Percentiles rank a stretch among this genome's conserved stretches.
Evolutionary conservation across 2,888 invertebrate species (phyloP).

Genomic region (Pantelozetes paolii): DNA sequence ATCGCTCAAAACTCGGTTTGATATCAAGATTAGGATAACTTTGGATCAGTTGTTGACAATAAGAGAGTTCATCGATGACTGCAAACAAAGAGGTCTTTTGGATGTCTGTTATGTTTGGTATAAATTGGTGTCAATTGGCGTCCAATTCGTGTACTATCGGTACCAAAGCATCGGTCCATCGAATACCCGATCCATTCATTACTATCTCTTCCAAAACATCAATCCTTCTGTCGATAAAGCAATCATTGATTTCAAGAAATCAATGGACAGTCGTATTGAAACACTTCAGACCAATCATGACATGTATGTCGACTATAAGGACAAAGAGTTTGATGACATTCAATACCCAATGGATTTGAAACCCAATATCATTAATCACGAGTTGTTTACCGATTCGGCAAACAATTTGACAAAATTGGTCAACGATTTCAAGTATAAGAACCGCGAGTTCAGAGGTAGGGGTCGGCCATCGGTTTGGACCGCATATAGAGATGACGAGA

Average conservation of each 20-base stretch:
- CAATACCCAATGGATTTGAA: background rate
- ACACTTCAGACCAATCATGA: slow-evolving; percentile 10
- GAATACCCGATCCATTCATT: slow-evolving; percentile 8
- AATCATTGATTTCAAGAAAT: background rate
- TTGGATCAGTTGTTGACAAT: slow-evolving; percentile 13
- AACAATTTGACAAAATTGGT: background rate
- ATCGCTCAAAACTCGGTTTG: background rate
- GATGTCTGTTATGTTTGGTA: slow-evolving; percentile 17
- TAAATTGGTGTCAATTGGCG: slow-evolving; percentile 7
- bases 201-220: background rate
- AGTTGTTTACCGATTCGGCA: background rate
- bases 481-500: background rate
- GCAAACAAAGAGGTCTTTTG: background rate
- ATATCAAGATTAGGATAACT: slow-evolving; percentile 1
- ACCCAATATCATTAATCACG: slow-evolving; percentile 8
- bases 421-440: background rate
- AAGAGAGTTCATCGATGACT: background rate
- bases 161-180: slow-evolving; percentile 11
- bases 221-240: background rate
- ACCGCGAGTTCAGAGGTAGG: background rate
- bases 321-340: background rate
- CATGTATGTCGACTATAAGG: background rate
- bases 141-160: slow-evolving; percentile 28
- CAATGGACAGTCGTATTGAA: background rate
- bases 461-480: slow-evolving; percentile 26